These are phyloP conservation scores for Drosophila vallismaia DNA, from an alignment of 2,888 invertebrate genomes.

Conservation along the genomic window DNA sequence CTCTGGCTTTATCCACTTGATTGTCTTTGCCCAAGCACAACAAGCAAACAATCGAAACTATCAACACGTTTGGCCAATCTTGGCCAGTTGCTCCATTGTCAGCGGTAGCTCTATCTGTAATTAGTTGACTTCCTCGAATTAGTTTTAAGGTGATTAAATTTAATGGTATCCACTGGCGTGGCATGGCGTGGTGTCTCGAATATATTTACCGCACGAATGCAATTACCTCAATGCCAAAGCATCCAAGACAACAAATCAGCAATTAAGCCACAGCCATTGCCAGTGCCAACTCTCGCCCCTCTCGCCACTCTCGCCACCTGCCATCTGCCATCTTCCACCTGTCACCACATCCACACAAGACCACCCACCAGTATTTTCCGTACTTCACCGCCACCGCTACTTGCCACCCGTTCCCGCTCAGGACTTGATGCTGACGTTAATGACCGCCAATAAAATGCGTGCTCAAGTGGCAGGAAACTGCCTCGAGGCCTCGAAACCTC, in stretches of 20 bases:
- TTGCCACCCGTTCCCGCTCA: conserved; percentile 5
- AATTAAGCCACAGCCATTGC: conserved; percentile 43
- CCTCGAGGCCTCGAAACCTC: conserved; percentile 18
- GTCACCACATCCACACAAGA: background rate
- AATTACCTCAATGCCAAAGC: conserved; percentile 45
- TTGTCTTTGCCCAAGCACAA: conserved; percentile 3
- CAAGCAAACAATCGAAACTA: conserved; percentile 21
- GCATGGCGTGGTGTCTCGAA: conserved; percentile 27
- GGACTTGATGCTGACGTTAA: conserved; percentile 63
- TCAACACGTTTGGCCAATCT: conserved; percentile 36
- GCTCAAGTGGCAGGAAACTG: conserved; percentile 69
- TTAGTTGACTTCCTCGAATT: conserved; percentile 47
- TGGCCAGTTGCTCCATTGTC: background rate
- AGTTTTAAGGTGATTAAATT: conserved; percentile 50
- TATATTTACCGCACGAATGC: conserved; percentile 52
- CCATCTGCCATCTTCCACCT: conserved; percentile 45
- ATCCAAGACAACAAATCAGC: conserved; percentile 49
- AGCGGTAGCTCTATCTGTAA: conserved; percentile 1
- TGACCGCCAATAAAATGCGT: conserved; percentile 77
- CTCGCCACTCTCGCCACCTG: conserved; percentile 8
- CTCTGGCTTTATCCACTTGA: conserved; percentile 5
- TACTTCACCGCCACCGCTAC: background rate
- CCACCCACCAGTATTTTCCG: no score
- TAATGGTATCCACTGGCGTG: conserved; percentile 39
- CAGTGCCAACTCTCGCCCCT: conserved; percentile 4